Conservation (phyloP, 1,140 invertebrate genomes). For the Carposina sasakii region DNA sequence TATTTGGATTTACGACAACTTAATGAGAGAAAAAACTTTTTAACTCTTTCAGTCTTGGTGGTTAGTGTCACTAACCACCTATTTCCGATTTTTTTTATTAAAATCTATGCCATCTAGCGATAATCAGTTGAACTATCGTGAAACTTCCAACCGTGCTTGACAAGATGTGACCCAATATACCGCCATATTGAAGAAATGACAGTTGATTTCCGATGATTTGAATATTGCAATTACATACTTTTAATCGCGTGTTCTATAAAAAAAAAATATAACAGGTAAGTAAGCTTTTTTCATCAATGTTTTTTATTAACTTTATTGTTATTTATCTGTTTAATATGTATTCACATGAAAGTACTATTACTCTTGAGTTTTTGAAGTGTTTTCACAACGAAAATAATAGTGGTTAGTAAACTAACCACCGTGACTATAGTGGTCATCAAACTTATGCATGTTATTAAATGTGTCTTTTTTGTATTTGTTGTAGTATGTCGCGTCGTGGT, state of each 20-base stretch:
- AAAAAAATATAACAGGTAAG: not conserved
- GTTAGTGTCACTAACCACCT: too few species aligned
- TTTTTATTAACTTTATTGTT: not conserved
- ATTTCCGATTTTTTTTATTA: too few species aligned
- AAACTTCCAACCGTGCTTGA: not conserved
- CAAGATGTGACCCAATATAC: not conserved
- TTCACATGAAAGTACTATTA: not conserved
- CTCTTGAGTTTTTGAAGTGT: not conserved
- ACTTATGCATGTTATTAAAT: not conserved
- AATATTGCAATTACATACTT: not conserved
- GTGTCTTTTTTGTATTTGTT: not conserved
- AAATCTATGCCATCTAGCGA: too few species aligned
- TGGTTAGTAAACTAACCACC: not conserved
- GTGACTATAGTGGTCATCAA: not conserved
- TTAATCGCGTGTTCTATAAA: not conserved
- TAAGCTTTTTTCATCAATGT: not conserved
- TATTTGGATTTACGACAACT: too few species aligned
- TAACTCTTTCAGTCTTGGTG: too few species aligned
- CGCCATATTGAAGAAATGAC: not conserved
- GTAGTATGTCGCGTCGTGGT: constrained; percentile 5
- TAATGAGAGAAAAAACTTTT: too few species aligned
- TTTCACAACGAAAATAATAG: not conserved
- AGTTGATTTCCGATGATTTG: not conserved
- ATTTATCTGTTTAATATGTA: not conserved
- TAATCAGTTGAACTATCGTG: too few species aligned